phyloP scores from a whole-genome alignment of 2,113 vertebrate genomes.

The Myodes glareolus region DNA sequence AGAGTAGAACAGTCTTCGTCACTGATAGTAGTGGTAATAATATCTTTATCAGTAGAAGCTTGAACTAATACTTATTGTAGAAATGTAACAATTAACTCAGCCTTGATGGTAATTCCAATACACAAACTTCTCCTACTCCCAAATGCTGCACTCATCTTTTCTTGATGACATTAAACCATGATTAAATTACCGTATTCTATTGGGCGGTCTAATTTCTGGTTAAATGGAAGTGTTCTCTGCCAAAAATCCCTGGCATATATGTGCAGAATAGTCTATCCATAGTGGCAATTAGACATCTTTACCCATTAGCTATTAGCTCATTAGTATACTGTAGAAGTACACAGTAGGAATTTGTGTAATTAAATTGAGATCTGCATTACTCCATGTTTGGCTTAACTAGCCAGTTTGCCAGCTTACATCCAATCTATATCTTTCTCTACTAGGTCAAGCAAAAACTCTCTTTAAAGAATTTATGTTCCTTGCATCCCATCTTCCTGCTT shows the following conservation, averaged over 20 bases:
- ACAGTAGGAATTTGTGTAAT: slow-evolving; percentile 48
- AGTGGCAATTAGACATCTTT: slow-evolving; percentile 51
- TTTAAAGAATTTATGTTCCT: slow-evolving; percentile 58
- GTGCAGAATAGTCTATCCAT: slow-evolving; percentile 29
- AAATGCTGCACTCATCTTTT: not conserved
- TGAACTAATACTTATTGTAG: slow-evolving; percentile 25
- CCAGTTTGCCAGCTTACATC: not conserved
- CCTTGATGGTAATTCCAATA: slow-evolving; percentile 30
- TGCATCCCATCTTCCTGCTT: slow-evolving; percentile 21
- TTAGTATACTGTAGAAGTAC: slow-evolving; percentile 56
- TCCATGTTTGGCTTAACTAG: slow-evolving; percentile 9
- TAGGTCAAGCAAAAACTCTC: slow-evolving; percentile 46
- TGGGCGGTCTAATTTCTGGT: slow-evolving; percentile 11
- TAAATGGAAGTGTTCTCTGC: slow-evolving; percentile 29
- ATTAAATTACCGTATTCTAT: slow-evolving; percentile 44
- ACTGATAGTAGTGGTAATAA: not conserved
- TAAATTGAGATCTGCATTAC: slow-evolving; percentile 32
- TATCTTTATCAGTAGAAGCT: not conserved
- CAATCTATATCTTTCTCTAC: slow-evolving; percentile 11
- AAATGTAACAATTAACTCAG: slow-evolving; percentile 29
- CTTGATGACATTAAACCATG: slow-evolving; percentile 44
- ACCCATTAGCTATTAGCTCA: slow-evolving; percentile 26
- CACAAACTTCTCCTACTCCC: not conserved
- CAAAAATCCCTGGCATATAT: slow-evolving; percentile 29
- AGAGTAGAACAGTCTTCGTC: not conserved